phyloP scores from a whole-genome alignment of 1,140 invertebrate genomes.

The Himalopsyche phryganea region DNA sequence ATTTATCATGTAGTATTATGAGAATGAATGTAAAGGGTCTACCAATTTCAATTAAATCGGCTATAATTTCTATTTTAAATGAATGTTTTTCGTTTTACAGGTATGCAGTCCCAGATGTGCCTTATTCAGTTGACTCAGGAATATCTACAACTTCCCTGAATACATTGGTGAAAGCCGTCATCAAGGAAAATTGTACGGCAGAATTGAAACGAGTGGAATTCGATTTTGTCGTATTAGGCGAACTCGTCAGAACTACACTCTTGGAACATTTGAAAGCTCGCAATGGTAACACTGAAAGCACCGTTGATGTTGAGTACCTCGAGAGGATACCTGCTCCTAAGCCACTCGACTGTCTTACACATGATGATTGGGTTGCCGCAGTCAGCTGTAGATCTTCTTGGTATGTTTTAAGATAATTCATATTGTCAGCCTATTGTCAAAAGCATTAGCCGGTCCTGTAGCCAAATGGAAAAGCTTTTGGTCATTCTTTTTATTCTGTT shows the following conservation, averaged over 20 bases:
- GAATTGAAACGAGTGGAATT: constrained; percentile 66
- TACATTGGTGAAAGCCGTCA: constrained; percentile 73
- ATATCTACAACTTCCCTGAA: constrained; percentile 71
- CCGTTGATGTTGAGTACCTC: constrained; percentile 86
- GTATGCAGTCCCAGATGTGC: constrained; percentile 81
- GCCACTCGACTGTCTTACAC: constrained; percentile 84
- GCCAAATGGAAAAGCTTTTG: no score
- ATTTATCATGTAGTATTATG: no score
- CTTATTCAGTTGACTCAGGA: constrained; percentile 72
- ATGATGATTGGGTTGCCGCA: constrained; percentile 94
- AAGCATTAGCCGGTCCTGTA: no score
- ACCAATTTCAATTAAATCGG: no score
- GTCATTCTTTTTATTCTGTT: no score
- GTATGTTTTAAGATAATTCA: constrained; percentile 45
- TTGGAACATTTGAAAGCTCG: constrained; percentile 67
- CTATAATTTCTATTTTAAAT: no score
- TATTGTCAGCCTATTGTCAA: no score
- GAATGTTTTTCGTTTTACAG: constrained; percentile 55
- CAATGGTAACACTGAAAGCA: constrained; percentile 68
- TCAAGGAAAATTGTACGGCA: constrained; percentile 60
- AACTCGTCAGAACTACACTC: constrained; percentile 70
- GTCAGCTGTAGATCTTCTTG: constrained; percentile 73
- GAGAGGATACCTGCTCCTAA: constrained; percentile 83
- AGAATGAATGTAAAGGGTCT: no score
- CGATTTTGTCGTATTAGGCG: constrained; percentile 82